Evolutionary conservation across 2,113 vertebrate species (phyloP), one percentile per base, ranked within the genome.

Genomic region (Rhodinocichla rosea): DNA sequence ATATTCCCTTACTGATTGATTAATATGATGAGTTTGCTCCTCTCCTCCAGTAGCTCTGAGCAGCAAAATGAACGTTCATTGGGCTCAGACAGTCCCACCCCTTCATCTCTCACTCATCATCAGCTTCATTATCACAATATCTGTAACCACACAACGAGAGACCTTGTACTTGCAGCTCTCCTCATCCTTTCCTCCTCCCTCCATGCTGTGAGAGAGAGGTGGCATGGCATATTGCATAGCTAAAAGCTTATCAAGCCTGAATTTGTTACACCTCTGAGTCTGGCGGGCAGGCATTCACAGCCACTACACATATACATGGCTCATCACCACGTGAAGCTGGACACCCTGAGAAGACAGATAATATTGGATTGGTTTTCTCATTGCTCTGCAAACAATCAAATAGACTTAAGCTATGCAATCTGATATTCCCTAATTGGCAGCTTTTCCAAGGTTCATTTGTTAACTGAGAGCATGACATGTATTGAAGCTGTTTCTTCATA

Each of bases 401-500:
- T 45, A 52, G 55, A 37, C 82, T 89, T 85, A 85, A 87, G 63
- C 78, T 59, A 9, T 67, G 75, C 79, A 55, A 53, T 76, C 57
- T 85, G 82, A 91, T 95, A 77, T 30, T 95, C 67, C 50, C 71
- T 95, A 95, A 95, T 56, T 95, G 92, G 94, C 93, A 93, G 82
- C 91, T 91, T 94, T 94, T 85, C 75, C 71, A 83, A 83, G 85
- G 92, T 92, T 94, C 92, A 95, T 97, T 97, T 96, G 94, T 92
- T 97, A 90, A 70, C 94, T 74, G 82, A 92, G 85, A 90, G 71
- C 91, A 49, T 95, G 91, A 91, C 94, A 90, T 69, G 35, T 90
- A 80, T 90, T 91, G 84, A 91, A 92, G 90, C 86, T 94, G 89
- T 94, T 93, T 89, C 94, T 91, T 93, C 90, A 95, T 96, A 94